Conservation (phyloP, 2,888 invertebrate species). For the Eubasilissa splendida region DNA sequence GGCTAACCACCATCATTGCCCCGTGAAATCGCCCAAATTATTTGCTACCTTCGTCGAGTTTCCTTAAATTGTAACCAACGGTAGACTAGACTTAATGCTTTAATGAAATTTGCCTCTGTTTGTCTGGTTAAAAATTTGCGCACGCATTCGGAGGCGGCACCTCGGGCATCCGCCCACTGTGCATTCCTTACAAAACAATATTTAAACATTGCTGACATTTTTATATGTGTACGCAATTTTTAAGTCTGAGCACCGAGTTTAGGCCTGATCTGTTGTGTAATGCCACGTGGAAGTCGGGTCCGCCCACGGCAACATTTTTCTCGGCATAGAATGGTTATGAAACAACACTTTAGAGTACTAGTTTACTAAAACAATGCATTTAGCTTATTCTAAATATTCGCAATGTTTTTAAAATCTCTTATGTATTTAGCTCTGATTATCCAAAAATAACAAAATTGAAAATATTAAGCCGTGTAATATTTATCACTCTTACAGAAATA, state of each 20-base stretch:
- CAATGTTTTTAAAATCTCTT: no score
- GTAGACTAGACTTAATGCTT: neutral
- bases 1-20: neutral
- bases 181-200: neutral
- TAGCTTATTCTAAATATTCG: no score
- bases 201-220: neutral
- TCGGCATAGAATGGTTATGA: neutral
- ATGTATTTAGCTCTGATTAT: no score
- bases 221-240: neutral
- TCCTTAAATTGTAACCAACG: neutral
- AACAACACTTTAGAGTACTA: neutral
- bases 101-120: neutral
- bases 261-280: neutral
- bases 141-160: slow-evolving; percentile 1
- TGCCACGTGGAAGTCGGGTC: slow-evolving; percentile 5
- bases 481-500: no score
- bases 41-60: neutral
- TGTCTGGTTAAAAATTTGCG: neutral
- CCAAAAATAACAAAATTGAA: no score
- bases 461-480: no score
- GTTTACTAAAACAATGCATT: no score
- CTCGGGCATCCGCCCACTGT: neutral
- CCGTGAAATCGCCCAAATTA: slow-evolving; percentile 4
- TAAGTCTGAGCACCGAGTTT: neutral
- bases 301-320: slow-evolving; percentile 5